Conservation (phyloP, 2,797 vertebrate genomes). For the Acropternis orthonyx region DNA sequence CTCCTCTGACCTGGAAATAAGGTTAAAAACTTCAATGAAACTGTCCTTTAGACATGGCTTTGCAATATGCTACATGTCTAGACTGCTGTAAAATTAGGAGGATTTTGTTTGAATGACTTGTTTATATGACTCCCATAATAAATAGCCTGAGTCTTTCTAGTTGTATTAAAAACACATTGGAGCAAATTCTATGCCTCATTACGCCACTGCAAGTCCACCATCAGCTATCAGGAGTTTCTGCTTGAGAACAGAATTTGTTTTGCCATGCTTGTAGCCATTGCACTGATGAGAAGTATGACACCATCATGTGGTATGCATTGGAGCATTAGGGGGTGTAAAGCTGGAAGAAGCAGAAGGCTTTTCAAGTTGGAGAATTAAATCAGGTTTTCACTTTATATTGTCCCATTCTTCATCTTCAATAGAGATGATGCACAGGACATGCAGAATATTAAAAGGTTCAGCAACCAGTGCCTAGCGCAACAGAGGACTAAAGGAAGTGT, state of each 20-base stretch:
- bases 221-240: not conserved
- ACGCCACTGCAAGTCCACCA: not conserved
- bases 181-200: conserved; percentile 5
- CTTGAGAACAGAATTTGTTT: not conserved
- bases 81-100: conserved; percentile 60
- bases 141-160: not conserved
- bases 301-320: not conserved
- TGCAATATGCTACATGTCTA: conserved; percentile 38
- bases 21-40: conserved; percentile 8
- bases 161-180: conserved; percentile 53
- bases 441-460: not conserved
- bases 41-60: conserved; percentile 36
- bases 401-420: not conserved
- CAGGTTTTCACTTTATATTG: not conserved
- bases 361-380: not conserved
- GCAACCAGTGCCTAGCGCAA: not conserved
- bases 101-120: conserved; percentile 58
- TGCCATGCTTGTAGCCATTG: not conserved
- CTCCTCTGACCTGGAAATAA: conserved; percentile 56
- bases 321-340: not conserved
- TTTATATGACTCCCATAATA: conserved; percentile 59
- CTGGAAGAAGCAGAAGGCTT: not conserved
- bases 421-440: not conserved
- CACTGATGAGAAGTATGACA: not conserved
- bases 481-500: not conserved